These are phyloP conservation scores for Orthosia cruda DNA, from an alignment of 2,888 invertebrate species.

Conservation along the genomic window DNA sequence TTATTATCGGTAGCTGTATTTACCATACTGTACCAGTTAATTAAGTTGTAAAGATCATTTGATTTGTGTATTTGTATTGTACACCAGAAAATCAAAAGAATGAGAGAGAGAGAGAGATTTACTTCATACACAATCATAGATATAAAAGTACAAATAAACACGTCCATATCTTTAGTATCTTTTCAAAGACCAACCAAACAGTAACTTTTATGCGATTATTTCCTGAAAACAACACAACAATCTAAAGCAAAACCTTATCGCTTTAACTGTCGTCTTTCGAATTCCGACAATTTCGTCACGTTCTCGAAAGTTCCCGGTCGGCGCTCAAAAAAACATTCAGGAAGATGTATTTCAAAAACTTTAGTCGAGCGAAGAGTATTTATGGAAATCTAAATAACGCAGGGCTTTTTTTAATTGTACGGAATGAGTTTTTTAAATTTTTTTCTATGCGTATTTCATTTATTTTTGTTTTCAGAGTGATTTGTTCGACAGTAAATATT, in stretches of 20 bases:
- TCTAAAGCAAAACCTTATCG: conserved; percentile 13
- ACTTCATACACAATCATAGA: background rate
- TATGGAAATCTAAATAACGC: conserved; percentile 91
- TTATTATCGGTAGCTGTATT: background rate
- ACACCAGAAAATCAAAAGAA: background rate
- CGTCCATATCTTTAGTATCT: background rate
- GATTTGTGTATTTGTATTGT: background rate
- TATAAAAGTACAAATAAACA: background rate
- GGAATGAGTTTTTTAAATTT: conserved; percentile 87
- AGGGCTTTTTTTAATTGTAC: conserved; percentile 88
- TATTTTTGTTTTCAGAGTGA: conserved; percentile 88
- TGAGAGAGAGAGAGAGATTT: background rate
- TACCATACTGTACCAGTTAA: background rate
- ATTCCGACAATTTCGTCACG: conserved; percentile 16
- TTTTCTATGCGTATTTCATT: conserved; percentile 87
- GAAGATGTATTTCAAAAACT: conserved; percentile 90
- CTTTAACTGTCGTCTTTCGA: conserved; percentile 17
- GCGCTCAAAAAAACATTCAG: conserved; percentile 81
- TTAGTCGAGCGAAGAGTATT: conserved; percentile 85
- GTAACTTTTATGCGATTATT: background rate
- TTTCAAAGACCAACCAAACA: background rate
- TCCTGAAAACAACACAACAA: background rate
- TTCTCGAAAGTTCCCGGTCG: conserved; percentile 43
- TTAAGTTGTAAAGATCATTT: background rate
- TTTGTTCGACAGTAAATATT: conserved; percentile 88